Conservation (phyloP, 2,888 invertebrate genomes). For the Watsonalla binaria region DNA sequence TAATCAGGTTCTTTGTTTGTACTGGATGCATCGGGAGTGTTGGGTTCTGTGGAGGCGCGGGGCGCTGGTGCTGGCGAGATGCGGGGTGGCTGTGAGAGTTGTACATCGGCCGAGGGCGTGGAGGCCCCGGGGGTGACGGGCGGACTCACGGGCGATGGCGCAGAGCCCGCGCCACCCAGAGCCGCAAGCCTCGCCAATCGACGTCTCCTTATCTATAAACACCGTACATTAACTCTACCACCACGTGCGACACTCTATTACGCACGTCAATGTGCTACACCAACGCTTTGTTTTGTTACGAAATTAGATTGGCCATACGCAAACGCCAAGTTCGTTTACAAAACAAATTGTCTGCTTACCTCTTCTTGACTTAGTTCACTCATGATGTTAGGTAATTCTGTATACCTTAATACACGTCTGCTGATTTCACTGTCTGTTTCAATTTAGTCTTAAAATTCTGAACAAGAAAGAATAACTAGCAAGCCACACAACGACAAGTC, state of each 20-base stretch:
- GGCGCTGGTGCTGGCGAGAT: constrained; percentile 43
- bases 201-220: constrained; percentile 84
- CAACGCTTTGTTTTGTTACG: constrained; percentile 77
- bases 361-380: constrained; percentile 94
- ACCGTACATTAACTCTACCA: constrained; percentile 36
- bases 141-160: constrained; percentile 67
- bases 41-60: constrained; percentile 50
- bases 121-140: constrained; percentile 69
- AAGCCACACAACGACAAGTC: constrained; percentile 73
- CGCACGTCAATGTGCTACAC: constrained; percentile 48
- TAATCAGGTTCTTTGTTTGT: constrained; percentile 62
- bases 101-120: constrained; percentile 45
- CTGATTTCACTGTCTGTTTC: constrained; percentile 44
- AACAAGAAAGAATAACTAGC: constrained; percentile 47
- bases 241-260: constrained; percentile 48
- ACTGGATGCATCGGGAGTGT: constrained; percentile 48
- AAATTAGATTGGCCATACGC: constrained; percentile 75
- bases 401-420: constrained; percentile 33
- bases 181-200: constrained; percentile 86
- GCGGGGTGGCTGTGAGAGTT: constrained; percentile 34
- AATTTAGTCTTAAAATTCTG: constrained; percentile 48
- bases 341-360: constrained; percentile 80
- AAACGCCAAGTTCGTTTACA: constrained; percentile 63
- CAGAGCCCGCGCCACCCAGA: constrained; percentile 73
- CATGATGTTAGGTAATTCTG: constrained; percentile 72